Conservation (phyloP, 2,113 vertebrate genomes). For the Amphilophus citrinellus region DNA sequence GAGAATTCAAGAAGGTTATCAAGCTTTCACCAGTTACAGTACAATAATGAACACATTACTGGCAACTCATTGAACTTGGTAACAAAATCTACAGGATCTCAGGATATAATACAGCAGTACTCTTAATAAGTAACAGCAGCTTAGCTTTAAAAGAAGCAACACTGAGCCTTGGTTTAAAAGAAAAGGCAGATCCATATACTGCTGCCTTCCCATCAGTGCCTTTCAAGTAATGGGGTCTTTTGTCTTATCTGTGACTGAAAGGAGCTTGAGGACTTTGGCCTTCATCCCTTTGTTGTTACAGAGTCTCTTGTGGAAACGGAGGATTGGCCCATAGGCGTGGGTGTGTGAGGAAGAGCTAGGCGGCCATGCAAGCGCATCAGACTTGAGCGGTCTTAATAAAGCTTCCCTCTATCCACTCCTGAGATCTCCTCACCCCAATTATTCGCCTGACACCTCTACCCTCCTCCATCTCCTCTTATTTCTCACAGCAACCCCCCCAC, state of each 20-base stretch:
- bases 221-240: conserved; percentile 64
- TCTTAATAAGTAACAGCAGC: conserved; percentile 10
- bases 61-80: not conserved
- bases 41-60: not conserved
- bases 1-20: not conserved
- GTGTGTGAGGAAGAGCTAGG: conserved; percentile 54
- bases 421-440: conserved; percentile 83
- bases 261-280: conserved; percentile 68
- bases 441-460: conserved; percentile 74
- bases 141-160: conserved; percentile 2
- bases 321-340: conserved; percentile 57
- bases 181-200: conserved; percentile 22
- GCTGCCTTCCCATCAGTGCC: conserved; percentile 48
- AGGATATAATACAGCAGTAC: not conserved
- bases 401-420: conserved; percentile 70
- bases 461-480: conserved; percentile 61
- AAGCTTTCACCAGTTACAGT: not conserved
- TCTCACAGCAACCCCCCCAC: conserved; percentile 18
- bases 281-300: conserved; percentile 72
- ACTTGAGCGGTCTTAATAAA: conserved; percentile 79
- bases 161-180: conserved; percentile 28
- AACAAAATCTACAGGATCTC: not conserved
- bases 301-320: conserved; percentile 64
- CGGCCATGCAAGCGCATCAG: conserved; percentile 57
- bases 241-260: conserved; percentile 65